Evolutionary conservation across 2,797 vertebrate species (phyloP).

Genomic region (Paratrypauchen microcephalus): DNA sequence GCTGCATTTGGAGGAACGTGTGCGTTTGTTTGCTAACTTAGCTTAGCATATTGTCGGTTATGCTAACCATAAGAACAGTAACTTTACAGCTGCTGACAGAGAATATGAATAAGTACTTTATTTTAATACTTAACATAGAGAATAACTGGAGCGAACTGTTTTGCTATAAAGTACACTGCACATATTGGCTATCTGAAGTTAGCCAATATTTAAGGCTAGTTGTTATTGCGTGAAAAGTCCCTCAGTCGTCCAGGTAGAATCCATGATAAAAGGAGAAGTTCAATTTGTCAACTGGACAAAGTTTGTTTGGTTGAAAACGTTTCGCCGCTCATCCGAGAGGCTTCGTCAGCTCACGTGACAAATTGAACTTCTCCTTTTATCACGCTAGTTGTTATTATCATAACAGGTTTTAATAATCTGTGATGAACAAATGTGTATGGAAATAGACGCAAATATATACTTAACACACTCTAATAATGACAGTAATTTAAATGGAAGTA

Average conservation of each 20-base stretch:
- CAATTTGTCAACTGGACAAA: too few relatives aligned
- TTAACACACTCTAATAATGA: not conserved
- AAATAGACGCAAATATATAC: not conserved
- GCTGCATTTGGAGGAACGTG: not conserved
- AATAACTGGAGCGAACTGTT: not conserved
- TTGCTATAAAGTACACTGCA: not conserved
- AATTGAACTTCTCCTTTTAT: too few relatives aligned
- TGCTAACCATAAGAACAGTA: not conserved
- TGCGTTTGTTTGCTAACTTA: constrained; percentile 25
- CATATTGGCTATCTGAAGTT: not conserved
- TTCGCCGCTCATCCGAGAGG: too few relatives aligned
- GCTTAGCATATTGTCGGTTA: not conserved
- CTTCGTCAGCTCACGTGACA: too few relatives aligned
- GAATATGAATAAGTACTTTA: not conserved
- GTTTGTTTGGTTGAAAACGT: too few relatives aligned
- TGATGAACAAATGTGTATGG: not conserved
- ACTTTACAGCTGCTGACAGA: not conserved
- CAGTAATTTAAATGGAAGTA: not conserved
- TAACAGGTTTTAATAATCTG: too few relatives aligned
- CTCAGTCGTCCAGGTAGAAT: too few relatives aligned
- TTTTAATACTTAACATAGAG: not conserved
- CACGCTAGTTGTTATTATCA: too few relatives aligned
- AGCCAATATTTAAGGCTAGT: not conserved
- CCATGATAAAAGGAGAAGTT: too few relatives aligned
- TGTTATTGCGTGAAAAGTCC: too few relatives aligned